Evolutionary conservation across 2,113 vertebrate species (phyloP).

Genomic region (Thalassoma bifasciatum): DNA sequence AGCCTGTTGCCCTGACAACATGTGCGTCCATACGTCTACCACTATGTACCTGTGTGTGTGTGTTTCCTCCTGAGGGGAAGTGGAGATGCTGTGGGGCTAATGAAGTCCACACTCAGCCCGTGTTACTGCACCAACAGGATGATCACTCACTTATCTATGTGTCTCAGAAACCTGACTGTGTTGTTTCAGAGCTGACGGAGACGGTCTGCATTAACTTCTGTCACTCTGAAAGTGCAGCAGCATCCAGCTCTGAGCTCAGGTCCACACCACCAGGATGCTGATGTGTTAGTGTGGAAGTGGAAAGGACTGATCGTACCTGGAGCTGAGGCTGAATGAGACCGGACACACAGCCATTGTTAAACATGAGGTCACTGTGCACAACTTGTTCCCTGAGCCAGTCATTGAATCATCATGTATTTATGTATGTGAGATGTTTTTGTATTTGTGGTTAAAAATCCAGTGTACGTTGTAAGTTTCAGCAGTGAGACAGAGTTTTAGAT

Average conservation of each 20-base stretch:
- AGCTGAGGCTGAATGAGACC: neutral
- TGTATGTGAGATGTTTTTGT: no score
- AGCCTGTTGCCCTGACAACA: constrained; percentile 4
- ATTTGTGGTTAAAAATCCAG: no score
- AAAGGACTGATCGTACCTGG: neutral
- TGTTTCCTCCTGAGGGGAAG: constrained; percentile 4
- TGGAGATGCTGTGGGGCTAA: constrained; percentile 8
- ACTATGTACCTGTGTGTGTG: neutral
- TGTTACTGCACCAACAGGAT: constrained; percentile 58
- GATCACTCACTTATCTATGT: constrained; percentile 37
- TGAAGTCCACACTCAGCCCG: constrained; percentile 21
- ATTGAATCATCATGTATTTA: neutral
- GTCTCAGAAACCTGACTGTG: constrained; percentile 24
- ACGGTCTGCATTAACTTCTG: constrained; percentile 25
- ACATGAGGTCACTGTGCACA: neutral
- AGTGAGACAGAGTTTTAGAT: no score
- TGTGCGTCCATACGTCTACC: constrained; percentile 2
- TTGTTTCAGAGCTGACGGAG: constrained; percentile 48
- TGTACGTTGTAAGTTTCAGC: no score
- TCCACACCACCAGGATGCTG: neutral
- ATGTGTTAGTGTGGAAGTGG: neutral
- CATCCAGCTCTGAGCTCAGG: neutral
- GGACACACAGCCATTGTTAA: neutral
- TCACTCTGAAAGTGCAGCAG: constrained; percentile 16
- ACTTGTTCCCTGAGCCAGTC: neutral